Base-by-base conservation (phyloP, 1,140 invertebrate genomes). In the Aphelenchoides besseyi region DNA sequence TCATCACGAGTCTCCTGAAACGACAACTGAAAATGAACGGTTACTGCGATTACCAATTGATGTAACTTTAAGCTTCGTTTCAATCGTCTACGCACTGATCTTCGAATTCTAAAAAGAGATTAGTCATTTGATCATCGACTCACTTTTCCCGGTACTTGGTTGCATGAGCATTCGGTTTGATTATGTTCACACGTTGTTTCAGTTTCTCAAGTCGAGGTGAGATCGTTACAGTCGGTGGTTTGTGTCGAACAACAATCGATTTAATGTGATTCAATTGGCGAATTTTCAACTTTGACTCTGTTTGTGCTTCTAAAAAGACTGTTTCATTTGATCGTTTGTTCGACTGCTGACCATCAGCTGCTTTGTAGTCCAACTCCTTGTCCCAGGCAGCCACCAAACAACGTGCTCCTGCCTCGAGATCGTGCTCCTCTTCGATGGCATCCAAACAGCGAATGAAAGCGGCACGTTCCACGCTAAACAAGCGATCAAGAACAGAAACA, bases 391-490 rank as follows among this genome's bases (percentile, higher is more conserved):
- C 16, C 26, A 35, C 1, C 2, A 66, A 33, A 37, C 63, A 66
- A 16, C 12, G 9, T 29, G 63, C 63, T 23, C 63, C 63, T 16
- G 63, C 1, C 30, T 66, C 28, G 12, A 66, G 32, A 8, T 66
- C 63, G 32, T 33, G 30, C 1, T 66, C 63, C 1, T 35, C 63
- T 18, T 29, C 16, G 36, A 37, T 35, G 12, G 16, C 0, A 32
- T 66, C 63, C 63, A 66, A 53, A 30, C 63, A 66, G 26, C 36
- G 30, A 36, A 66, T 12, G 32, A 66, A 66, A 53, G 63, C 63
- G 28, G 32, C 12, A 12, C 63, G 30, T 66, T 66, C 63, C 16
- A 66, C 16, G 41, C 41, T 12, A 48, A 48, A 48, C 12, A 48
- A 48, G 41, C 41, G 41, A 23, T 12, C 41, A 48, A 23, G 41